Evolutionary conservation across 2,113 vertebrate genomes (phyloP), one percentile per base, ranked within the genome.

Genomic region (Holacanthus passer): DNA sequence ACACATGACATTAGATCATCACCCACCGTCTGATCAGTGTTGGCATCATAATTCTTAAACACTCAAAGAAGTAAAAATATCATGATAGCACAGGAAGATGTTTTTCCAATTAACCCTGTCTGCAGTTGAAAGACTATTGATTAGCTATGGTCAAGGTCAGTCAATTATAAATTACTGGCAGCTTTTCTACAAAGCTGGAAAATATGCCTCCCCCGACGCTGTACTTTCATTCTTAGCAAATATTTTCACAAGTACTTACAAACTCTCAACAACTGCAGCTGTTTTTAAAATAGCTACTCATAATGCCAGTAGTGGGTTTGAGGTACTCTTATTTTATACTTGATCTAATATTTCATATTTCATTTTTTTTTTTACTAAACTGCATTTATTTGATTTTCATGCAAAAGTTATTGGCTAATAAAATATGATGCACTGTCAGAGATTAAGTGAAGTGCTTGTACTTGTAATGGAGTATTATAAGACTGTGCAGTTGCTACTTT

Each of bases 181-280:
- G 20, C 14, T 58, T 27, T 2, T 1, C 58, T 31, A 1, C 2
- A 17, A 8, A 27, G 7, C 5, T 14, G 31, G 1, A 19, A 32
- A 16, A 29, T 43, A 55, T 17, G 53, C 13, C 11, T 5, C 16
- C 7, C 13, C 17, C 3, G 11, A 2, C 27, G 48, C 59, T 47
- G 45, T n/a, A 32, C 24, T 52, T 43, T 60, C 24, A n/a, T 43
- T 63, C 13, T 11, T 24, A 4, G 16, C n/a, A 62, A 53, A 41
- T 50, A 59, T 60, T 67, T 81, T 22, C 60, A 58, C 68, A 63
- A 9, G 62, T 68, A 29, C 47, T 76, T 56, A 22, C 4, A 24
- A 55, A 60, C 20, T 45, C 35, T 4, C 19, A 35, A 1, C 64
- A 47, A 56, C 22, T n/a, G 12, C 17, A 47, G 73, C 37, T 29